Percentiles rank a stretch among this genome's conserved stretches.
Conservation (phyloP, 2,113 vertebrate species). For the Cnemophilus loriae region DNA sequence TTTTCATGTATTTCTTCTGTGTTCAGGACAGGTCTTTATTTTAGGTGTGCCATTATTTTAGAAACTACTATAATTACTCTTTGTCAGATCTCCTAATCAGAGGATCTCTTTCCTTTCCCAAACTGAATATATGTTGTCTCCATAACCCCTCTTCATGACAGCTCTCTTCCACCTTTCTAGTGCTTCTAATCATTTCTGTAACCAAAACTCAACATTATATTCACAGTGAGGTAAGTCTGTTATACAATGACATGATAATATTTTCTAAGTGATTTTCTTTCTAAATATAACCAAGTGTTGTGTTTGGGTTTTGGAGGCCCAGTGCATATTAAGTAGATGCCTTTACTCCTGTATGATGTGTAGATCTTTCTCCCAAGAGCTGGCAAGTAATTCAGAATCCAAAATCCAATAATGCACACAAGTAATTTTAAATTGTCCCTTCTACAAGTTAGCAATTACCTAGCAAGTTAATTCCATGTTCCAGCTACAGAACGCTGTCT, state of each 20-base stretch:
- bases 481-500: neutral
- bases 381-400: slow-evolving; percentile 14
- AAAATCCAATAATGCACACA: slow-evolving; percentile 10
- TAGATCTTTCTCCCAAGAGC: neutral
- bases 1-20: neutral
- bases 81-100: neutral
- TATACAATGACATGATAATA: neutral
- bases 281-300: neutral
- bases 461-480: slow-evolving; percentile 13
- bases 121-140: neutral
- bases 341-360: neutral
- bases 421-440: slow-evolving; percentile 12
- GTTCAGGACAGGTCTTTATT: neutral
- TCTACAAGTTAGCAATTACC: slow-evolving; percentile 19
- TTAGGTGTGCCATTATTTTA: neutral
- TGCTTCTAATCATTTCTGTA: neutral
- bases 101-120: neutral
- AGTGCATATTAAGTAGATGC: neutral
- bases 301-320: neutral
- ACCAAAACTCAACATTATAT: neutral
- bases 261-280: neutral
- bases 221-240: neutral
- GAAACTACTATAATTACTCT: neutral
- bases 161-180: neutral
- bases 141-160: neutral